Base-by-base conservation (phyloP, 2,888 invertebrate genomes). In the Homarus gammarus region DNA sequence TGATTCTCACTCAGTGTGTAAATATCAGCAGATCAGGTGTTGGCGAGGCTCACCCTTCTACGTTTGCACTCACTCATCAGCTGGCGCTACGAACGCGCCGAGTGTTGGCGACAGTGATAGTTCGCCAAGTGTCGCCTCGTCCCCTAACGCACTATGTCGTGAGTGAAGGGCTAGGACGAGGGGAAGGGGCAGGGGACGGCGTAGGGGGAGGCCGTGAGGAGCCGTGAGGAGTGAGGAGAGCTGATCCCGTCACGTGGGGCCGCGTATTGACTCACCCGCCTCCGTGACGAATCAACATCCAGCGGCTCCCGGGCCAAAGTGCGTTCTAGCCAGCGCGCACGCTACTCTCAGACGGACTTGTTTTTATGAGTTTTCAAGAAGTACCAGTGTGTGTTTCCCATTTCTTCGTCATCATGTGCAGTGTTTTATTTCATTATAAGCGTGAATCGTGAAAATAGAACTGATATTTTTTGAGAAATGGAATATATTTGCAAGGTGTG, bases 211-310 rank as follows among this genome's bases (percentile, higher is more conserved):
- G 91, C 70, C 79, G 87, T 82, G 81, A 81, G 87, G 89, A 79
- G 89, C 81, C 85, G 84, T 88, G 91, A 89, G 90, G 87, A 77
- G 89, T 49, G 91, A 82, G 82, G 79, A 82, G 88, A 91, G 85
- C 77, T 82, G 85, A 85, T 84, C 91, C 91, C 82, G 91, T 88
- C 88, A 89, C 89, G 91, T 89, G 89, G 90, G 87, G 87, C 87
- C 90, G 79, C 82, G 91, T 91, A 91, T 91, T 91, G 91, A 91
- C 91, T 91, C 91, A 91, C 91, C 75, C 89, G 89, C 89, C 90
- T 87, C 90, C 91, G 91, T 91, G 91, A 91, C 91, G 91, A 91
- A 91, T 91, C 91, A 90, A 91, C 91, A 89, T 90, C 89, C 91
- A 91, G 87, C 81, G 89, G 75, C 82, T 85, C 85, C 83, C 85